A percentile compares a stretch with the other conserved stretches of the same genome.
Evolutionary conservation across 2,113 vertebrate genomes (phyloP).

Genomic region (Promerops cafer): DNA sequence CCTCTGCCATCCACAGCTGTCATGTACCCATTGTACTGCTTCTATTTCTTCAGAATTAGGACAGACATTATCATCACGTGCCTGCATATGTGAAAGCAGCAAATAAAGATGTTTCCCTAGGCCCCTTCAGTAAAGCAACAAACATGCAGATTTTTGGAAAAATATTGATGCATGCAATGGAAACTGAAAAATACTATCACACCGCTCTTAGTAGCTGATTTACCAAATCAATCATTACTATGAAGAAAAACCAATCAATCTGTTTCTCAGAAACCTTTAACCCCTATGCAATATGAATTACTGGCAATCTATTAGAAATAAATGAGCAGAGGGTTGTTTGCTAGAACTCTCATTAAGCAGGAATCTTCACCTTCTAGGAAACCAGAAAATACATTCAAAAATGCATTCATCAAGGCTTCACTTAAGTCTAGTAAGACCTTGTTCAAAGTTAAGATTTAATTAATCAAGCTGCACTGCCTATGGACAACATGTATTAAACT

Average conservation of each 20-base stretch:
- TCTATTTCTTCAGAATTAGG: not conserved
- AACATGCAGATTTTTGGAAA: not conserved
- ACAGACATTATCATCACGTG: not conserved
- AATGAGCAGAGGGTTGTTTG: not conserved
- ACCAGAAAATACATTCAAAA: not conserved
- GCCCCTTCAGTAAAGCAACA: not conserved
- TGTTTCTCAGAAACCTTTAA: not conserved
- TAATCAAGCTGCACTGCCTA: not conserved
- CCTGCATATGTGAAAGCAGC: not conserved
- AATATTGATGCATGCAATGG: not conserved
- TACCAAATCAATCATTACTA: not conserved
- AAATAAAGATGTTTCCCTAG: not conserved
- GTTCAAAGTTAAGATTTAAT: not conserved
- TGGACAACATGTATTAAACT: not conserved
- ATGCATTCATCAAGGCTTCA: not conserved
- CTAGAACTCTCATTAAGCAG: not conserved
- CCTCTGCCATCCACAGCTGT: not conserved
- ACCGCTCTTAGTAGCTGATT: not conserved
- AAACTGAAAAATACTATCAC: not conserved
- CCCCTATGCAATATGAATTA: not conserved
- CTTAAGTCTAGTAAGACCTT: not conserved
- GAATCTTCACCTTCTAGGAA: not conserved
- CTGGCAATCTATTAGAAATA: not conserved
- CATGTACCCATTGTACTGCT: not conserved
- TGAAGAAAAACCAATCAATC: not conserved